Evolutionary conservation across 2,888 invertebrate genomes (phyloP), one percentile per base, ranked within the genome.

Genomic region (Nymphalis urticae): DNA sequence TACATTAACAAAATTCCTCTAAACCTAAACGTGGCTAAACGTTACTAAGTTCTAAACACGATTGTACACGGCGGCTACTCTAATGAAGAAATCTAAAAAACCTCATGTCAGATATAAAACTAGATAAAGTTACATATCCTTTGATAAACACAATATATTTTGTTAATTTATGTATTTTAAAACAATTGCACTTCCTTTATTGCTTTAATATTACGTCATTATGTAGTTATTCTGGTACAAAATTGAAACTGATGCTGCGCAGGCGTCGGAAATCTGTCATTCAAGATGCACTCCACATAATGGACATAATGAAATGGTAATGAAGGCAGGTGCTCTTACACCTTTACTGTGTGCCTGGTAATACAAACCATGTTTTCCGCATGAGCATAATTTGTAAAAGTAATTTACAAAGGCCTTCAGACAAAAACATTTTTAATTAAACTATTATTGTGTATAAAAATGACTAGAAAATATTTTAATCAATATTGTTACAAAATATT

Each of bases 181-280:
- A 32, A 56, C 32, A 56, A 56, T 32, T 56, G 32, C n/a, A 56
- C 56, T 32, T 56, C 56, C 56, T 13, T 54, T 54, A 27, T 54
- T 54, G 24, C 17, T 24, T 21, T 51, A 24, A 24, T 24, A 24
- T 24, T 16, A 27, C 24, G 32, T 32, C 56, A 32, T 36, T 17
- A 32, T 32, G 21, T 13, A 4, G 6, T 56, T 56, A 56, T 56
- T 56, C 56, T 56, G 32, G 56, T 32, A 56, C 56, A 56, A 36
- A 36, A 58, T 58, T 17, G 16, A 64, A 64, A 59, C 42, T 42
- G 48, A 56, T 56, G 50, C 50, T 61, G 76, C 74, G 72, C 72
- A 67, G 59, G 71, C 72, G 69, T 78, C 79, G 82, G 81, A 81
- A 78, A 76, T 79, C 81, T 80, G 78, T 80, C 78, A 76, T 77